Conservation (phyloP, 2,113 vertebrate genomes). For the Astur gentilis region DNA sequence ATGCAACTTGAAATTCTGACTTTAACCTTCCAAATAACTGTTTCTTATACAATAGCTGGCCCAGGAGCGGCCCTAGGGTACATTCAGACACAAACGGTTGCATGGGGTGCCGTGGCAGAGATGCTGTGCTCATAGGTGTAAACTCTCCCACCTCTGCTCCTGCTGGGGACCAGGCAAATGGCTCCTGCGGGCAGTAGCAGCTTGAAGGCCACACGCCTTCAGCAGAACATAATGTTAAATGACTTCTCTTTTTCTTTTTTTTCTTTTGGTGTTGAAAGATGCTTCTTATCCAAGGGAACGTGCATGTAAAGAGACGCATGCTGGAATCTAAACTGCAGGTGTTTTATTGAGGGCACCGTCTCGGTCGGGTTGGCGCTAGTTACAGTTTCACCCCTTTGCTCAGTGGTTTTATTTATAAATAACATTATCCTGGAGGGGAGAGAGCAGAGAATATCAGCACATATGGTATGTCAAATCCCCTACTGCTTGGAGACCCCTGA, state of each 20-base stretch:
- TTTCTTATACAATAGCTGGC: not conserved
- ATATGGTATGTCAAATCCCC: constrained; percentile 57
- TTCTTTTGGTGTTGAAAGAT: not conserved
- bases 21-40: constrained; percentile 6
- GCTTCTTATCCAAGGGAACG: not conserved
- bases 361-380: not conserved
- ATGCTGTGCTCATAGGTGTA: not conserved
- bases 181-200: not conserved
- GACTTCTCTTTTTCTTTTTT: not conserved
- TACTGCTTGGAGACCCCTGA: constrained; percentile 24
- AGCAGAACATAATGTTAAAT: not conserved
- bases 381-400: constrained; percentile 20
- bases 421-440: constrained; percentile 44
- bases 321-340: constrained; percentile 34
- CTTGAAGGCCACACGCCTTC: not conserved
- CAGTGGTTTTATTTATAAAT: constrained; percentile 58
- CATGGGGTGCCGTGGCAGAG: not conserved
- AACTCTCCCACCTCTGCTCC: not conserved
- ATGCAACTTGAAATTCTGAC: not conserved
- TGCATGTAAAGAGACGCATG: not conserved
- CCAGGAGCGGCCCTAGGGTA: not conserved
- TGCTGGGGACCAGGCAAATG: accelerated
- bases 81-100: not conserved
- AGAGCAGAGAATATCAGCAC: constrained; percentile 31
- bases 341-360: not conserved